Evolutionary conservation across 2,113 vertebrate genomes (phyloP), one percentile per base, ranked within the genome.

Genomic region (Mustela lutreola): DNA sequence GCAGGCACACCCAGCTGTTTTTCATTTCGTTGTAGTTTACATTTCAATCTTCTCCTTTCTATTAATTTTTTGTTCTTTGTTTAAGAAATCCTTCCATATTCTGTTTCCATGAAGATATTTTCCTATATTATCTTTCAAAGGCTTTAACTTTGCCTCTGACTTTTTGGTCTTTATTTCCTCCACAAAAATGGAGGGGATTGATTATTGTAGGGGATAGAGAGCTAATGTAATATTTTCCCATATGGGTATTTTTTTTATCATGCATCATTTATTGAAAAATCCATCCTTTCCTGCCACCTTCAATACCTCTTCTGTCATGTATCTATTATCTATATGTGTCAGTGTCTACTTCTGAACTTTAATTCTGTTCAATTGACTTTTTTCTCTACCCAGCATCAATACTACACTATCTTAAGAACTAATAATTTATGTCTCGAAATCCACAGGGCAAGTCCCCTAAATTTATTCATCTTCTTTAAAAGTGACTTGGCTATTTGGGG

Each of bases 81-180:
- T 70, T 71, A 86, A 97, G 60, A 94, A 88, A 78, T 71, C 22
- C 60, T 93, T 84, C 62, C 19, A 7, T 87, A 67, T n/a, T 82
- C 36, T 82, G 24, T 53, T 82, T 28, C 50, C 39, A 53, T 45
- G 21, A 97, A 81, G 50, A 90, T 89, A 89, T 95, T 87, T 87
- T 73, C 36, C 58, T 67, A 36, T 33, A 42, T 95, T 90, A 53
- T 80, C 21, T 91, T 71, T 87, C 24, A 87, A 88, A 70, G 65
- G 4, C 33, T 81, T 93, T 87, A 75, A 65, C 62, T 83, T 82
- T 91, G 33, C 48, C 2, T 83, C 36, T 78, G 39, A 88, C 24
- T 85, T 84, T 91, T 93, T 75, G 56, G 39, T 81, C 63, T 95
- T 93, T 76, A 70, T 91, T 78, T 94, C 22, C 83, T 42, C 42